Evolutionary conservation across 2,113 vertebrate species (phyloP), one percentile per base, ranked within the genome.

Genomic region (Polypterus bichir): DNA sequence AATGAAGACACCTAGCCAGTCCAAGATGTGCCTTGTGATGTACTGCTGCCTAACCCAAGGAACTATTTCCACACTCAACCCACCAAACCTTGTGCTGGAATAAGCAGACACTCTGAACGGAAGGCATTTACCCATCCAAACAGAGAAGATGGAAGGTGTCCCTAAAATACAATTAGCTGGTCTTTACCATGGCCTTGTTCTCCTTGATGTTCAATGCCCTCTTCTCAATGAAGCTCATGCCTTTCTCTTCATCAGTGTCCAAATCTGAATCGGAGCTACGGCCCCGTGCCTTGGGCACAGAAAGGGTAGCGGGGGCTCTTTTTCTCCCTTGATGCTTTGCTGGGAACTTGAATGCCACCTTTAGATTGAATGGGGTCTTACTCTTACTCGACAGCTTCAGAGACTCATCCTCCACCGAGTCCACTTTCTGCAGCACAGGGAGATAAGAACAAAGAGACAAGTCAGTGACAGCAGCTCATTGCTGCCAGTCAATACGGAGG

Each of bases 201-300:
- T 98, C 93, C 72, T 93, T 97, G 73, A 99, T 96, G 70, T 97
- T 99, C 68, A 97, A 74, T n/a, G 92, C 93, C 69, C 96, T 88
- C 73, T 91, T 97, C 72, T 77, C 76, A 66, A 98, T 79, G 66
- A 97, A 94, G 73, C 83, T 66, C 2, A 87, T 67, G 44, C 85
- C 86, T 1, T 66, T 86, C 67, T 94, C 91, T 4, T 81, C 80
- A 63, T 90, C 86, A 0, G 81, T 74, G 45, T 88, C 82, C 0
- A 70, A 71, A 9, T 61, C 80, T 46, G 70, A 75, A 62, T 83
- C 74, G 0, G 44, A 27, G 27, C 27, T 27, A 27, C 27, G 27
- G 60, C 64, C 60, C 57, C 45, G 64, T 67, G 66, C 66, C 48
- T 4, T 48, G 46, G 4, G 70, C 63, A n/a, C 66, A 49, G 8